A percentile compares a stretch with the other conserved stretches of the same genome.
Conservation (phyloP, 1,140 invertebrate species). For the Coboldia fuscipes region DNA sequence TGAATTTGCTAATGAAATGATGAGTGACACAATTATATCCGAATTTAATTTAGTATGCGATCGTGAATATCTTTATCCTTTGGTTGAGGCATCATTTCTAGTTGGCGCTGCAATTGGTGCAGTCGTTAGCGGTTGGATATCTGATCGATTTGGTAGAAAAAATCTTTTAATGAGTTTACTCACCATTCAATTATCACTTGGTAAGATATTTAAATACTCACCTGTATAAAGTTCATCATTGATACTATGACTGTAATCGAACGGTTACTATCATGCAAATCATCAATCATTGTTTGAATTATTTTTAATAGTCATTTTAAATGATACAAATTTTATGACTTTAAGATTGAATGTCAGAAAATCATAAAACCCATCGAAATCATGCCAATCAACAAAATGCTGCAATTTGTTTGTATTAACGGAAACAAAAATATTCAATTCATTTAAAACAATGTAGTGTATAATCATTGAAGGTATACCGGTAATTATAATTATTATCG, state of each 20-base stretch:
- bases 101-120: slow-evolving; percentile 46
- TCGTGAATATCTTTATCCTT: slow-evolving; percentile 27
- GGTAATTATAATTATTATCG: no score
- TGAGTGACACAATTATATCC: slow-evolving; percentile 30
- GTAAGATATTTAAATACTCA: slow-evolving; percentile 10
- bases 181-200: slow-evolving; percentile 13
- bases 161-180: slow-evolving; percentile 36
- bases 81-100: slow-evolving; percentile 45
- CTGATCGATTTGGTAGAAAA: slow-evolving; percentile 49
- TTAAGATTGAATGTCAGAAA: no score
- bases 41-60: slow-evolving; percentile 42
- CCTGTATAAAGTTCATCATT: no score
- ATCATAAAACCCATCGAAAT: no score
- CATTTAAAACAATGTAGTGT: no score
- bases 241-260: no score
- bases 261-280: not conserved
- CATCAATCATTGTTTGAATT: not conserved
- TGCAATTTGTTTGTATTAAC: no score
- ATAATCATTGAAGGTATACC: no score
- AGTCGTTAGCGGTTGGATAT: slow-evolving; percentile 41
- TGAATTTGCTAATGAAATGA: slow-evolving; percentile 34
- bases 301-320: not conserved
- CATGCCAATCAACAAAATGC: no score
- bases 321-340: no score
- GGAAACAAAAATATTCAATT: no score